Conservation (phyloP, 2,888 invertebrate species). For the Odontothrips loti region DNA sequence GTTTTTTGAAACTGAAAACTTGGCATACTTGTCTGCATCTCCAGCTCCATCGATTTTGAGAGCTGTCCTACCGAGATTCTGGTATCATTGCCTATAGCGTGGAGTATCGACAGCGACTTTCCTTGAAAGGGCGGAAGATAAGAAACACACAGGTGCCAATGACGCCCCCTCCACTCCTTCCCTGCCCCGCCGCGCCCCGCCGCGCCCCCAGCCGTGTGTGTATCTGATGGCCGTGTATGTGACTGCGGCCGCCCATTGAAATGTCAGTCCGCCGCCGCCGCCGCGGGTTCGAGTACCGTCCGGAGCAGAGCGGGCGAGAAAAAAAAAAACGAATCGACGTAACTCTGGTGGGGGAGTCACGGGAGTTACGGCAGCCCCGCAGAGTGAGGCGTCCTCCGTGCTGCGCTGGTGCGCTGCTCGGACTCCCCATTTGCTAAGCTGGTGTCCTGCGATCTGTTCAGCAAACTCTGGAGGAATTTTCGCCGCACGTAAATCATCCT, state of each 20-base stretch:
- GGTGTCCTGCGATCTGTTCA: conserved; percentile 15
- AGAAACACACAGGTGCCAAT: neutral
- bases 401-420: neutral
- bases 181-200: neutral
- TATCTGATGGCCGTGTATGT: conserved; percentile 4
- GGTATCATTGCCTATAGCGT: too few relatives aligned
- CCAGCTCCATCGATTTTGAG: too few relatives aligned
- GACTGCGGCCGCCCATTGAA: conserved; percentile 11
- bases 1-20: too few relatives aligned
- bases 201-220: neutral
- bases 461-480: neutral
- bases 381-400: too few relatives aligned
- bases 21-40: too few relatives aligned
- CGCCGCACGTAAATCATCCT: neutral
- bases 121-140: too few relatives aligned
- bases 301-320: neutral
- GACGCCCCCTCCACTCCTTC: neutral
- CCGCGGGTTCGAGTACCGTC: neutral
- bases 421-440: conserved; percentile 10
- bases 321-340: too few relatives aligned
- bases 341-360: too few relatives aligned
- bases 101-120: too few relatives aligned
- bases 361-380: too few relatives aligned
- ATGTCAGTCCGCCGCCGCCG: neutral
- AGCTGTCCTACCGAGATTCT: too few relatives aligned